phyloP scores from a whole-genome alignment of 2,888 invertebrate species.

The Pollenia griseotomentosa region DNA sequence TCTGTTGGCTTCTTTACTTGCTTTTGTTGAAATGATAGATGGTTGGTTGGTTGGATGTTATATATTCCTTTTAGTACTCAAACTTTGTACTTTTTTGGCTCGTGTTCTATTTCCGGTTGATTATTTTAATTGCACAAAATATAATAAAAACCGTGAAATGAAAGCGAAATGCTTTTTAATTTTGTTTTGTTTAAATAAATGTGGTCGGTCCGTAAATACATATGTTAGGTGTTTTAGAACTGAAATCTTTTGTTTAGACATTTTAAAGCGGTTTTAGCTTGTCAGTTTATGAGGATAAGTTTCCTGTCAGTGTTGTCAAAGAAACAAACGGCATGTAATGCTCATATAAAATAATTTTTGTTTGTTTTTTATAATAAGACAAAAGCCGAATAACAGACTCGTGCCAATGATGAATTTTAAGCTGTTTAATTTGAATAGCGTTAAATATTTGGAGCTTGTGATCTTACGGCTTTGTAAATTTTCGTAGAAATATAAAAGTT shows the following conservation, averaged over 20 bases:
- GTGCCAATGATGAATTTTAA: slow-evolving; percentile 38
- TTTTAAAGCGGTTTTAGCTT: slow-evolving; percentile 54
- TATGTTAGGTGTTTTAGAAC: slow-evolving; percentile 69
- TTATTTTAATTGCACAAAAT: slow-evolving; percentile 78
- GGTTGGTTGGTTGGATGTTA: slow-evolving; percentile 44
- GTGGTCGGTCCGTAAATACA: slow-evolving; percentile 37
- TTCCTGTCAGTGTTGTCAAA: slow-evolving; percentile 65
- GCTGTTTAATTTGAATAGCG: not conserved
- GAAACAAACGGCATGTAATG: slow-evolving; percentile 1
- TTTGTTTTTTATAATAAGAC: not conserved
- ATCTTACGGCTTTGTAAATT: too few relatives aligned
- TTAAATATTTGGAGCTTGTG: too few relatives aligned
- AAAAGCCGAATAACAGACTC: slow-evolving; percentile 16
- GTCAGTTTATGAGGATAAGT: slow-evolving; percentile 66
- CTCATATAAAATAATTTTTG: slow-evolving; percentile 27
- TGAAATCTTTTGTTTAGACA: slow-evolving; percentile 59
- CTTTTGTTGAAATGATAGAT: slow-evolving; percentile 58
- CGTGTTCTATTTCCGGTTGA: slow-evolving; percentile 84
- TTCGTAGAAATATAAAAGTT: too few relatives aligned
- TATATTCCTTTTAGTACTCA: slow-evolving; percentile 28
- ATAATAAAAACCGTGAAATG: slow-evolving; percentile 77
- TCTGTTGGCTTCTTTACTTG: slow-evolving; percentile 49
- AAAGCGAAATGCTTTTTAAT: slow-evolving; percentile 79
- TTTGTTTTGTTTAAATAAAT: slow-evolving; percentile 54
- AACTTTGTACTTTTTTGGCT: slow-evolving; percentile 77